Base-by-base conservation (phyloP, 2,888 invertebrate species). In the Ectropis crepuscularia region DNA sequence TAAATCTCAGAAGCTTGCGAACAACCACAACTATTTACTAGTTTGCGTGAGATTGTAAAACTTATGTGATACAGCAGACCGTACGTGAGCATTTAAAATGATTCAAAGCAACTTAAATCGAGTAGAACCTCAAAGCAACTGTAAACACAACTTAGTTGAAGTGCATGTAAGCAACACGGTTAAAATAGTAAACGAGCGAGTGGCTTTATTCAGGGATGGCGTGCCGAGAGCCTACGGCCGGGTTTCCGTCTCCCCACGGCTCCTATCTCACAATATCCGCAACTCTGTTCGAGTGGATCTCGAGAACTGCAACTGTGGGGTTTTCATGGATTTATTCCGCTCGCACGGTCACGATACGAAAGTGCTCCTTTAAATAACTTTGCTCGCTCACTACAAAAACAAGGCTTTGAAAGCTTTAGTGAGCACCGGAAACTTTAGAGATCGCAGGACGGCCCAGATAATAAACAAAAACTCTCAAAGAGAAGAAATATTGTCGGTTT, bases 231-330 rank as follows among this genome's bases (percentile, higher is more conserved):
- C 57, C 62, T 53, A 64, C 65, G 11, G 62, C 53, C 67, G 47
- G 67, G 47, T 69, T 61, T 72, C 70, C 68, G 66, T 51, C 51
- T 39, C 61, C 49, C 49, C 58, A 46, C 53, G 58, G 60, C 53
- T 53, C 57, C 71, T 68, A 68, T 67, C 70, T 63, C 58, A 65
- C 67, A 60, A 67, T 67, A 70, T 68, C 65, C 63, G 60, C 57
- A 68, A 61, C 67, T 67, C 48, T 46, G 63, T 62, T 66, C 51
- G 68, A 67, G 65, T 66, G 63, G 60, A 63, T 65, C 61, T 67
- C 62, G 58, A 65, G 60, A 68, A 67, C 60, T 55, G 61, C 57
- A 57, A 70, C 53, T 47, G 45, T 38, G 51, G 65, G 60, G 57
- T 16, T 68, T 66, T 61, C 41, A 53, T 65, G 55, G 63, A 63